Evolutionary conservation across 2,888 invertebrate genomes (phyloP).

Genomic region (Petrolisthes manimaculis): DNA sequence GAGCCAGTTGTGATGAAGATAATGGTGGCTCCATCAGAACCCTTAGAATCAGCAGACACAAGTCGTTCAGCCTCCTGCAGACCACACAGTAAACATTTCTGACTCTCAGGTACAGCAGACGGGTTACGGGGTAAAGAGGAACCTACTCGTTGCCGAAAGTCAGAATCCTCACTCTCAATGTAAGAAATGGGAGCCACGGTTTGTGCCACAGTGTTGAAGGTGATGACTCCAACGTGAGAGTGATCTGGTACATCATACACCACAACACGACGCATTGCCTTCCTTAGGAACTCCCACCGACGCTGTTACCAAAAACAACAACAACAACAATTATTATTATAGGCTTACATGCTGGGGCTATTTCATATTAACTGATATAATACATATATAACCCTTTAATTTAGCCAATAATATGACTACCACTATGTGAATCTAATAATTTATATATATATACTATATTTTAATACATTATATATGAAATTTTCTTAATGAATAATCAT

Average conservation of each 20-base stretch:
- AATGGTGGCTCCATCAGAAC: slow-evolving; percentile 47
- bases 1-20: slow-evolving; percentile 53
- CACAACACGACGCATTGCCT: slow-evolving; percentile 76
- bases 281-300: slow-evolving; percentile 75
- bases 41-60: slow-evolving; percentile 24
- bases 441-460: too few species aligned
- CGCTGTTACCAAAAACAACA: slow-evolving; percentile 68
- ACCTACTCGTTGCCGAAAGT: slow-evolving; percentile 56
- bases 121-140: slow-evolving; percentile 59
- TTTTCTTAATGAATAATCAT: too few species aligned
- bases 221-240: slow-evolving; percentile 68
- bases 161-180: slow-evolving; percentile 55
- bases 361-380: too few species aligned
- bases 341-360: too few species aligned
- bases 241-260: slow-evolving; percentile 73
- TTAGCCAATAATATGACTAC: too few species aligned
- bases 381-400: too few species aligned
- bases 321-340: too few species aligned
- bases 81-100: slow-evolving; percentile 60
- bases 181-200: slow-evolving; percentile 55
- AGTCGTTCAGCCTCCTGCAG: slow-evolving; percentile 54
- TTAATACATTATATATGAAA: too few species aligned
- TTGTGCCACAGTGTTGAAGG: slow-evolving; percentile 52
- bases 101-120: slow-evolving; percentile 57
- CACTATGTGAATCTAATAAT: too few species aligned